Percentiles rank a stretch among this genome's conserved stretches.
These are phyloP conservation scores for Lordiphosa collinella DNA, from an alignment of 1,140 invertebrate genomes.

Conservation along the genomic window DNA sequence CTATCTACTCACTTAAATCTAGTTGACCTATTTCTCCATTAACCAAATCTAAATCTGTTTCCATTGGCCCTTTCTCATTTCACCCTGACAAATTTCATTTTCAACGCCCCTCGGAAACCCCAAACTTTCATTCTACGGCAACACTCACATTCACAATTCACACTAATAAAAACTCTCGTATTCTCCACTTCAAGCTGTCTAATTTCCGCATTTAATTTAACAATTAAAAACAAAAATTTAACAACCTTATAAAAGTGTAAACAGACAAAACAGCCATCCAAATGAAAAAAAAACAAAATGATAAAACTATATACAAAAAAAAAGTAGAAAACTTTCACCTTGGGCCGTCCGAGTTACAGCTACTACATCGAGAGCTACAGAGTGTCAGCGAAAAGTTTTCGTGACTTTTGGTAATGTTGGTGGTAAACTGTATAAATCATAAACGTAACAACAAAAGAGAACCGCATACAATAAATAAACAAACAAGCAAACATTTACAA, in stretches of 20 bases:
- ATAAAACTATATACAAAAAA: constrained; percentile 13
- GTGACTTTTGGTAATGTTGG: constrained; percentile 5
- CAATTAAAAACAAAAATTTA: constrained; percentile 28
- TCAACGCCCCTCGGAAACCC: constrained; percentile 27
- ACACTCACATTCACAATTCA: constrained; percentile 1
- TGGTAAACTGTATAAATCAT: constrained; percentile 3
- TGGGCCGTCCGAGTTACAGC: constrained; percentile 9
- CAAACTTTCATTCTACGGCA: constrained; percentile 19
- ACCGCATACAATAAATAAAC: not conserved
- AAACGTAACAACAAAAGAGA: constrained; percentile 9
- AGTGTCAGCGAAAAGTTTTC: constrained; percentile 35
- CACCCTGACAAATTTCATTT: constrained; percentile 21
- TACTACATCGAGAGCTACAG: constrained; percentile 7
- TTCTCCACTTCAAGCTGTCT: constrained; percentile 16
- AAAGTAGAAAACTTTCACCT: constrained; percentile 33
- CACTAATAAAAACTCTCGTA: constrained; percentile 20
- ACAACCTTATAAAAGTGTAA: constrained; percentile 5
- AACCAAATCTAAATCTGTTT: not conserved
- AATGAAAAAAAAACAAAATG: constrained; percentile 7
- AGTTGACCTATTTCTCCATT: too few relatives aligned
- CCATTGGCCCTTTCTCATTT: constrained; percentile 1
- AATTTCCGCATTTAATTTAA: constrained; percentile 43
- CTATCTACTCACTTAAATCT: too few relatives aligned
- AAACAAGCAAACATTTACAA: constrained; percentile 7
- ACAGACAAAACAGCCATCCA: not conserved